These are phyloP conservation scores for Achlya flavicornis DNA, from an alignment of 2,888 invertebrate genomes.

Conservation along the genomic window DNA sequence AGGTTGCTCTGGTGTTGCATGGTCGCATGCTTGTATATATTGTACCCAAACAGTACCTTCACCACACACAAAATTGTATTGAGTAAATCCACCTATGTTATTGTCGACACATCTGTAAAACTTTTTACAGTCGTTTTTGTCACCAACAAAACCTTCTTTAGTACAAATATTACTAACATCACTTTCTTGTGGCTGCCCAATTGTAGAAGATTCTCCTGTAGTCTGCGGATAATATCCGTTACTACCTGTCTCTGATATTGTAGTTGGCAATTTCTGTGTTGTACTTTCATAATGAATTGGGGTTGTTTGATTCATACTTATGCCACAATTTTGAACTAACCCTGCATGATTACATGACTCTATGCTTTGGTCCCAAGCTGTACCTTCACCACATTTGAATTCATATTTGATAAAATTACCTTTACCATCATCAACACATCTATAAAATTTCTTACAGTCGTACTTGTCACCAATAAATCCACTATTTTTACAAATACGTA, in stretches of 20 bases:
- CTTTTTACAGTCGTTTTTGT: constrained; percentile 69
- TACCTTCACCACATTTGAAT: constrained; percentile 89
- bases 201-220: constrained; percentile 3
- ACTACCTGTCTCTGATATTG: background rate
- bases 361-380: constrained; percentile 89
- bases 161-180: background rate
- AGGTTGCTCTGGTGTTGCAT: constrained; percentile 12
- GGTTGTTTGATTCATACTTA: constrained; percentile 11
- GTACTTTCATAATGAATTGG: constrained; percentile 17
- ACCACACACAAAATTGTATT: constrained; percentile 83
- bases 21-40: constrained; percentile 15
- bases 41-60: constrained; percentile 84
- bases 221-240: background rate
- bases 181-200: background rate
- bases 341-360: constrained; percentile 88
- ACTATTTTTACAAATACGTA: constrained; percentile 55
- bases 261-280: constrained; percentile 10
- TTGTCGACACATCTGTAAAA: constrained; percentile 81
- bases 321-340: constrained; percentile 71
- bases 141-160: constrained; percentile 73
- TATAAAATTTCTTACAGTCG: constrained; percentile 90
- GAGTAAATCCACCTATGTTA: constrained; percentile 69
- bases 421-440: constrained; percentile 87
- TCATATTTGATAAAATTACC: constrained; percentile 86
- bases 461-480: constrained; percentile 87